phyloP scores from a whole-genome alignment of 2,888 invertebrate genomes.

The Ochropacha duplaris region DNA sequence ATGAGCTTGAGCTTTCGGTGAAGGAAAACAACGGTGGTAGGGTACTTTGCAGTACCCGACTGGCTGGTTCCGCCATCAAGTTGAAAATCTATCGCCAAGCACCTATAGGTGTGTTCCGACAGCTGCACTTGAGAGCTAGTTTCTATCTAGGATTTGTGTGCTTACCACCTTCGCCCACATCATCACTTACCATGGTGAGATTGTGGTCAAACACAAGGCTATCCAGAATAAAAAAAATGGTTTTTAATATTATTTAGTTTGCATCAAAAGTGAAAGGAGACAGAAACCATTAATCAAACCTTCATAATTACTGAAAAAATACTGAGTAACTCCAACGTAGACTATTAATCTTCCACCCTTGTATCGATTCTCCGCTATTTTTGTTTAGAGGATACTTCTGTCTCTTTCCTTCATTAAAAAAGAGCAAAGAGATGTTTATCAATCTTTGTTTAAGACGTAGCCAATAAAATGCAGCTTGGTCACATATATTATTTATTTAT shows the following conservation, averaged over 20 bases:
- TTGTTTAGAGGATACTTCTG: neutral
- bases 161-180: too few species aligned
- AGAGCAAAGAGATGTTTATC: neutral
- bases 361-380: slow-evolving; percentile 5
- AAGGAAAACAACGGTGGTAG: too few species aligned
- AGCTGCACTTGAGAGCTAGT: too few species aligned
- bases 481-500: neutral
- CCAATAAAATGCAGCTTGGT: neutral
- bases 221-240: neutral
- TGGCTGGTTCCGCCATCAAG: too few species aligned
- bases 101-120: too few species aligned
- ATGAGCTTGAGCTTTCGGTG: too few species aligned
- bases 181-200: too few species aligned
- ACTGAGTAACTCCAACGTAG: slow-evolving; percentile 18
- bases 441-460: neutral
- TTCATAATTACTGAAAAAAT: slow-evolving; percentile 36
- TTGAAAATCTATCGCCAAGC: too few species aligned
- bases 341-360: slow-evolving; percentile 28
- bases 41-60: too few species aligned
- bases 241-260: neutral
- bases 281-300: slow-evolving; percentile 31
- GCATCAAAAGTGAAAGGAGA: slow-evolving; percentile 14
- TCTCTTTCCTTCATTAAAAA: neutral
- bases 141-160: too few species aligned
- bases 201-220: too few species aligned